Evolutionary conservation across 1,140 invertebrate genomes (phyloP), one percentile per base, ranked within the genome.

Genomic region (Papilio xuthus): DNA sequence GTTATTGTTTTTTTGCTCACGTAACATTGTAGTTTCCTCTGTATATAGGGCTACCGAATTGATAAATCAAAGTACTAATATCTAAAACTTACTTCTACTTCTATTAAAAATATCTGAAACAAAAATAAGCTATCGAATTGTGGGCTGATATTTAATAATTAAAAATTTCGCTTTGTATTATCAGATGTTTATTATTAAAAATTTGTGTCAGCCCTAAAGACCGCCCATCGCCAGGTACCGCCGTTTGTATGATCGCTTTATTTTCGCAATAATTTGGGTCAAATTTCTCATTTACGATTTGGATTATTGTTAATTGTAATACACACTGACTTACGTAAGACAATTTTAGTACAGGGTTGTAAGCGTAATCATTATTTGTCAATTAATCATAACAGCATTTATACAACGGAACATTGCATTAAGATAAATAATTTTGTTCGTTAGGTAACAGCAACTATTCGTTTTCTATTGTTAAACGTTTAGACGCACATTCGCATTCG

Each of bases 1-100:
- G 86, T 75, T 73, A 84, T 20, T 53, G 50, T 67, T 32, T 67
- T 67, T 37, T 74, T 77, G 80, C 79, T 91, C 87, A 91, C 37
- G 18, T 70, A 70, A 70, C 23, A 28, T 26, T 67, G 60, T 28
- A 28, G 80, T 86, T 83, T 82, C 82, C 50, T 53, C 8, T 53
- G 50, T 53, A n/a, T 53, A 53, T 18, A 53, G 50, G 50, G 50
- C 50, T 53, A 53, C 18, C 28, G 1, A 73, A 75, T 9, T 37
- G 13, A 71, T 77, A n/a, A 69, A 26, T 9, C n/a, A 1, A 47
- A 53, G n/a, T 20, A n/a, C 18, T 53, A n/a, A 3, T 32, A 32
- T 32, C 6, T 3, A 32, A 32, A 32, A 37, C 7, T 6, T 6
- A 37, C 32, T 37, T 4, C 32, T 37, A 37, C 2, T 37, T 37